phyloP scores from a whole-genome alignment of 2,888 invertebrate species.

The Pollenia angustigena region DNA sequence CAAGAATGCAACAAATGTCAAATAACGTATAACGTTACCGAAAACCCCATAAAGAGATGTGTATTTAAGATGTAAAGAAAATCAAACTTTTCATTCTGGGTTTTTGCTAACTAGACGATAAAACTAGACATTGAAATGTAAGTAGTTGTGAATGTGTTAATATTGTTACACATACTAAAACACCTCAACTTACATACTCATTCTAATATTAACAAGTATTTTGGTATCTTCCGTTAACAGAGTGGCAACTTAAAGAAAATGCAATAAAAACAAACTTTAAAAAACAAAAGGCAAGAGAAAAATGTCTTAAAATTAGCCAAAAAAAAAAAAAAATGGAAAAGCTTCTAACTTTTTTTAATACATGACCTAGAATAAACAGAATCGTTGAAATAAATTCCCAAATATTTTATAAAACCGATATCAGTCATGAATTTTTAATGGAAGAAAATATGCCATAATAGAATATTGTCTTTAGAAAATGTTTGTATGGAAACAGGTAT shows the following conservation, averaged over 20 bases:
- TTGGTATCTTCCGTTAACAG: conserved; percentile 18
- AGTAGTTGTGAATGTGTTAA: conserved; percentile 64
- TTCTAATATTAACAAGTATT: neutral
- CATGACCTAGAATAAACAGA: neutral
- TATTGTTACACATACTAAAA: conserved; percentile 36
- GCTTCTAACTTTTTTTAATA: neutral
- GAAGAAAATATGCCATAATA: too few species aligned
- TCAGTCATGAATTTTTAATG: too few species aligned
- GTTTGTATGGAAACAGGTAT: too few species aligned
- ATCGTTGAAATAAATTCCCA: neutral
- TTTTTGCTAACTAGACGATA: conserved; percentile 60
- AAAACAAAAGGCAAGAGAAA: conserved; percentile 10
- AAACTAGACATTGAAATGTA: conserved; percentile 66
- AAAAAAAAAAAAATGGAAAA: neutral
- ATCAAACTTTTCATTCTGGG: neutral
- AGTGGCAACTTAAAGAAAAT: conserved; percentile 7
- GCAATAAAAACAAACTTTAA: conserved; percentile 51
- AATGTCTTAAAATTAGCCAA: neutral
- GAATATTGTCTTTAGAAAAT: too few species aligned
- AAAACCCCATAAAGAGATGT: conserved; percentile 11
- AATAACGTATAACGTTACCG: conserved; percentile 20
- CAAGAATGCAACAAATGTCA: conserved; percentile 72
- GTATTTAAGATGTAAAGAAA: conserved; percentile 34
- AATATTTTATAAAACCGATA: too few species aligned
- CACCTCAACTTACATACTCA: neutral